A percentile compares a stretch with the other conserved stretches of the same genome.
Evolutionary conservation across 1,140 invertebrate species (phyloP).

Genomic region (Lordiphosa mommai): DNA sequence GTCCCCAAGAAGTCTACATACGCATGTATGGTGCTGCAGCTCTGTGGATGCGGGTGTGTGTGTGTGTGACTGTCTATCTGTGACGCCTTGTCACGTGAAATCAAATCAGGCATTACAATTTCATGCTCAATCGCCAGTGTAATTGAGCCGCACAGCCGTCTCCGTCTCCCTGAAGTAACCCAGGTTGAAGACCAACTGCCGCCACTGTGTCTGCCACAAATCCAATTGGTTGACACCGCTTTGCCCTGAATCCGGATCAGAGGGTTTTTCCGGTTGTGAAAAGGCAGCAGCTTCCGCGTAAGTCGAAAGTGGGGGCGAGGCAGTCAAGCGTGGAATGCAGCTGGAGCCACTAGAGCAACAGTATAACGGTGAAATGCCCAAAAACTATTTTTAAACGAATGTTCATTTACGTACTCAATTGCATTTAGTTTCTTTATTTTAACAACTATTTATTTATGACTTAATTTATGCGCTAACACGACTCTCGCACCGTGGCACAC

Average conservation of each 20-base stretch:
- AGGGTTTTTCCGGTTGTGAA: slow-evolving; percentile 46
- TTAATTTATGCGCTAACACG: slow-evolving; percentile 72
- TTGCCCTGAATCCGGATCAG: slow-evolving; percentile 19
- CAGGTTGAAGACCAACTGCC: slow-evolving; percentile 28
- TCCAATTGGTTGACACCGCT: slow-evolving; percentile 51
- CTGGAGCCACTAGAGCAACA: slow-evolving; percentile 49
- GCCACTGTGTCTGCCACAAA: slow-evolving; percentile 63
- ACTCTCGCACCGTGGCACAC: slow-evolving; percentile 34
- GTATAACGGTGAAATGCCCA: slow-evolving; percentile 19
- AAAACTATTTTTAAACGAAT: slow-evolving; percentile 14
- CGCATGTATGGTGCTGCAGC: slow-evolving; percentile 8
- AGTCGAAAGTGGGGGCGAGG: slow-evolving; percentile 6
- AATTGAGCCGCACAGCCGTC: slow-evolving; percentile 75
- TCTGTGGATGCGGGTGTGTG: neutral
- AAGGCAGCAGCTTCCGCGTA: slow-evolving; percentile 44
- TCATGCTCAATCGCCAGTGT: slow-evolving; percentile 66
- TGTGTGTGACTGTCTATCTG: slow-evolving; percentile 13
- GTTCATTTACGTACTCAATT: slow-evolving; percentile 8
- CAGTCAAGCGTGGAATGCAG: slow-evolving; percentile 48
- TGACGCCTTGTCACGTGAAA: slow-evolving; percentile 66
- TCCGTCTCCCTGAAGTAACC: slow-evolving; percentile 25
- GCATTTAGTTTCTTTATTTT: slow-evolving; percentile 36
- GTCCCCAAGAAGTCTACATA: neutral
- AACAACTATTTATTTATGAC: slow-evolving; percentile 47
- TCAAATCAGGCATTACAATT: slow-evolving; percentile 77